phyloP scores from a whole-genome alignment of 2,113 vertebrate species.

The Mesocricetus auratus region DNA sequence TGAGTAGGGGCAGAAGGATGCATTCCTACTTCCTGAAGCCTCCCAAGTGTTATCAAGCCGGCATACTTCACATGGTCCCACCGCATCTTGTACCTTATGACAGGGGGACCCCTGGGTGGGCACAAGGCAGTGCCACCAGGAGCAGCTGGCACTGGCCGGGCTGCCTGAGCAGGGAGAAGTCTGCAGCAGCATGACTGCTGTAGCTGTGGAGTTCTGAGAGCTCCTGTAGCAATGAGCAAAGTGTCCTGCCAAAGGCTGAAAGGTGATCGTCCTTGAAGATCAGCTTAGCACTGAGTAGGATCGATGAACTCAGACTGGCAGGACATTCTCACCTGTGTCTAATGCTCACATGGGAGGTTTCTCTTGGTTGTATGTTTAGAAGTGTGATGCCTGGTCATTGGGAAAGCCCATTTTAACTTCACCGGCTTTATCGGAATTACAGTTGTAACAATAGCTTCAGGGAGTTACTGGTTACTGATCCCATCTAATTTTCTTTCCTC shows the following conservation, averaged over 20 bases:
- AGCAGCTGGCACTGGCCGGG: not conserved
- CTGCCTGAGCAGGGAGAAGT: not conserved
- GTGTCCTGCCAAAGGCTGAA: not conserved
- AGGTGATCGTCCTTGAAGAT: not conserved
- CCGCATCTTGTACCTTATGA: not conserved
- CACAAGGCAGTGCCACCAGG: not conserved
- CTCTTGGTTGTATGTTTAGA: not conserved
- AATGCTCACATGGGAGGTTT: not conserved
- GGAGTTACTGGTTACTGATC: not conserved
- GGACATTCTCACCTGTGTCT: not conserved
- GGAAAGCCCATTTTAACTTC: not conserved
- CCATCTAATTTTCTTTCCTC: conserved; percentile 2
- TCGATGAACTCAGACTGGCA: not conserved
- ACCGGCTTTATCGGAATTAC: not conserved
- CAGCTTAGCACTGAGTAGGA: not conserved
- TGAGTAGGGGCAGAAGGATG: not conserved
- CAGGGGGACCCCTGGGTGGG: not conserved
- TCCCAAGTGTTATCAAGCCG: not conserved
- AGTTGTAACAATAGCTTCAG: not conserved
- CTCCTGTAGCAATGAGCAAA: not conserved
- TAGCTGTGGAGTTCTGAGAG: not conserved
- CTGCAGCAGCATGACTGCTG: rapidly evolving
- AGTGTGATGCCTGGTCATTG: not conserved
- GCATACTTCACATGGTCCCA: rapidly evolving
- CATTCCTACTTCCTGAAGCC: not conserved